phyloP scores from a whole-genome alignment of 2,113 vertebrate species.

The Centropus bengalensis region DNA sequence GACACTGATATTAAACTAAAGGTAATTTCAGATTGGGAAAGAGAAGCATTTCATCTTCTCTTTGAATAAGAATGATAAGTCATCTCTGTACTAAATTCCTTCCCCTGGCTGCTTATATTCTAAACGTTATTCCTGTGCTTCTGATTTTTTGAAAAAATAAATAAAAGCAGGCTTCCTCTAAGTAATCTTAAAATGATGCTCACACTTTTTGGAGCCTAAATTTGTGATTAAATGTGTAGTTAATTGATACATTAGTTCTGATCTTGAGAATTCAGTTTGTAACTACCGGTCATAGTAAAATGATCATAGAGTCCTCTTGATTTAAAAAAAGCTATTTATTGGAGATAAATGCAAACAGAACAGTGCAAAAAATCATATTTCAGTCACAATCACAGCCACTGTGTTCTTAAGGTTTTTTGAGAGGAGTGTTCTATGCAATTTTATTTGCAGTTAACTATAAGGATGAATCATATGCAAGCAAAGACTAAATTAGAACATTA shows the following conservation, averaged over 20 bases:
- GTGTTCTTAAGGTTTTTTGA: neutral
- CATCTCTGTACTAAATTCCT: constrained; percentile 11
- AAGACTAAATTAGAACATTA: neutral
- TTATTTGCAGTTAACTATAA: neutral
- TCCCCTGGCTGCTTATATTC: constrained; percentile 22
- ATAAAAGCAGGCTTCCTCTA: neutral
- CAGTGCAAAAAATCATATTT: neutral
- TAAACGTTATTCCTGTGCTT: neutral
- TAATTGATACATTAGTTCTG: neutral
- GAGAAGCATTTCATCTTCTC: constrained; percentile 29
- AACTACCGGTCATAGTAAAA: neutral
- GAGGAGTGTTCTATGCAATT: neutral
- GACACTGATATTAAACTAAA: constrained; percentile 50
- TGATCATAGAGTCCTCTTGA: neutral
- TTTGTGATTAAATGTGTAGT: neutral
- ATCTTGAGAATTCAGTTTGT: neutral
- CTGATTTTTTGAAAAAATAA: neutral
- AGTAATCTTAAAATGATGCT: neutral
- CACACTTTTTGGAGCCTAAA: neutral
- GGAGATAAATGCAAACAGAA: neutral
- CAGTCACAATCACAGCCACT: neutral
- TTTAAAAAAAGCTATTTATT: neutral
- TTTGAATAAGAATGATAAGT: constrained; percentile 35
- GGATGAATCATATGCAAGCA: neutral
- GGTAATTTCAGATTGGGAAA: constrained; percentile 43